phyloP scores from a whole-genome alignment of 2,888 invertebrate genomes.

The Nasonia oneida region DNA sequence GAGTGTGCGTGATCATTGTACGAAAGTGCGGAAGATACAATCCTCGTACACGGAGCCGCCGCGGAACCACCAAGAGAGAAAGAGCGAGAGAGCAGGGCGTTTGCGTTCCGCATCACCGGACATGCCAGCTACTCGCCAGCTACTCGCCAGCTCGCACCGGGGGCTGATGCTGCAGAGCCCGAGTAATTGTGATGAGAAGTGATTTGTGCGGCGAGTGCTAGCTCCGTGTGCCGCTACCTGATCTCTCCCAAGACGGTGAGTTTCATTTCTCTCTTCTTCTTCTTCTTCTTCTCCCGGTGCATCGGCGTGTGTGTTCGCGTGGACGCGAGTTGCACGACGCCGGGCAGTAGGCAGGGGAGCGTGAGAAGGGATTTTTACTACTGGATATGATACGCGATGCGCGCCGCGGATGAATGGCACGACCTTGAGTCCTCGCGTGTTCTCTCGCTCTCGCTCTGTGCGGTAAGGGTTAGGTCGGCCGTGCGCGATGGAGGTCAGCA shows the following conservation, averaged over 20 bases:
- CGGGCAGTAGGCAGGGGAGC: neutral
- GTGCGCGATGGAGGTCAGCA: no score
- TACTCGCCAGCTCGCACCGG: constrained; percentile 18
- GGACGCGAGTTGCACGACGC: no score
- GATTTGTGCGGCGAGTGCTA: constrained; percentile 71
- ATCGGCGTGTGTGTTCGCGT: no score
- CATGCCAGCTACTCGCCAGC: constrained; percentile 15
- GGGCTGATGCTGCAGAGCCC: constrained; percentile 32
- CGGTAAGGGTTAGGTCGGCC: no score
- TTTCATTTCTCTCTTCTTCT: constrained; percentile 62
- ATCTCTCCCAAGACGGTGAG: constrained; percentile 72
- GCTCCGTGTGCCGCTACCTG: constrained; percentile 69
- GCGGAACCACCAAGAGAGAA: neutral
- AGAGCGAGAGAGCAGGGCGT: neutral
- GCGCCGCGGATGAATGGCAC: neutral
- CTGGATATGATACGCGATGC: neutral
- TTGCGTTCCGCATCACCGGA: constrained; percentile 37
- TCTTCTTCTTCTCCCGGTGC: neutral
- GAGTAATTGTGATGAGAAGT: constrained; percentile 72
- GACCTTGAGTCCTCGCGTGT: constrained; percentile 7
- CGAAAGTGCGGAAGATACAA: constrained; percentile 63
- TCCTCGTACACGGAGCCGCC: neutral
- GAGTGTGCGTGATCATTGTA: constrained; percentile 63
- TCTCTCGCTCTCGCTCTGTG: no score
- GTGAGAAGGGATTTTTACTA: constrained; percentile 43